Conservation (phyloP, 2,113 vertebrate species). For the Dicaeum eximium region DNA sequence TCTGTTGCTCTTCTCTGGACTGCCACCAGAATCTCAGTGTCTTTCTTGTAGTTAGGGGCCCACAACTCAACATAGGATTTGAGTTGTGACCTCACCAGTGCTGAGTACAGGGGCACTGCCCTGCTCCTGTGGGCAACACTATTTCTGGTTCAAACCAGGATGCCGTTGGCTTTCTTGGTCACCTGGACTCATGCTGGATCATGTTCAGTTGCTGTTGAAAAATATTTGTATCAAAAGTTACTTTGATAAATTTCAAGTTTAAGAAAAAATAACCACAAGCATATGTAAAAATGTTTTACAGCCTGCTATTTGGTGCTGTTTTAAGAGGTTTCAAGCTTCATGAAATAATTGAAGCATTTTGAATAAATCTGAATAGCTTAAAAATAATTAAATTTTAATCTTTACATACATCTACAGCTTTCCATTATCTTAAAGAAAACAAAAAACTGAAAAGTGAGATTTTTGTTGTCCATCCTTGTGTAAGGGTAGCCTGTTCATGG, state of each 20-base stretch:
- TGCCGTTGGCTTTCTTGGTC: not conserved
- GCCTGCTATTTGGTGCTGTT: not conserved
- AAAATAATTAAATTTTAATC: not conserved
- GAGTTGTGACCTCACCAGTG: not conserved
- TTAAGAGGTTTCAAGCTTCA: not conserved
- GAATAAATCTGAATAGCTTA: not conserved
- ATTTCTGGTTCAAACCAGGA: not conserved
- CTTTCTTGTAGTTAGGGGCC: not conserved
- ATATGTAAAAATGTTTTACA: not conserved
- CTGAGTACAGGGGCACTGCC: no score
- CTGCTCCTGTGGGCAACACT: not conserved
- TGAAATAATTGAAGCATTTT: not conserved
- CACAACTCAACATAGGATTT: not conserved
- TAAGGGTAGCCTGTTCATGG: not conserved
- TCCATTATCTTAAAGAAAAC: not conserved
- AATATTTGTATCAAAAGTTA: not conserved
- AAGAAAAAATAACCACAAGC: fast-evolving
- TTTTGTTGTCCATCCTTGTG: not conserved
- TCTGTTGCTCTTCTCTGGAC: not conserved
- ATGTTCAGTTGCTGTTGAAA: not conserved
- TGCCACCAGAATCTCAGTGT: not conserved
- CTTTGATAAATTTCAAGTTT: not conserved
- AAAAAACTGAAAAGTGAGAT: not conserved
- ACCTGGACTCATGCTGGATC: not conserved
- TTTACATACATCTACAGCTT: not conserved